phyloP scores from a whole-genome alignment of 2,797 vertebrate genomes.

The Xenops minutus region DNA sequence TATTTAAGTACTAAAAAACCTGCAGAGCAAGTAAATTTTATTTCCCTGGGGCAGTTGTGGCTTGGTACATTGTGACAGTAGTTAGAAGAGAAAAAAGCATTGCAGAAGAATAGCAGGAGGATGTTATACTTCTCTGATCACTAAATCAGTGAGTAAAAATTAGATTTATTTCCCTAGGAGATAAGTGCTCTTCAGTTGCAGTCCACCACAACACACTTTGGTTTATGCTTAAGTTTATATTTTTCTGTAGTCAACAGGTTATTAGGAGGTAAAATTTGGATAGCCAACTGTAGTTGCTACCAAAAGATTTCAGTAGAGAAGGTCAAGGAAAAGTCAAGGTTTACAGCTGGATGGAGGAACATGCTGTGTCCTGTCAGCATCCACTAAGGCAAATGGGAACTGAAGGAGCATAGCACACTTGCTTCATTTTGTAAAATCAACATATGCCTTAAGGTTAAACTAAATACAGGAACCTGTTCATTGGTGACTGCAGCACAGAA shows the following conservation, averaged over 20 bases:
- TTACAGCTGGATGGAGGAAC: constrained; percentile 12
- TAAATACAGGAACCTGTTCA: constrained; percentile 25
- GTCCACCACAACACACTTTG: neutral
- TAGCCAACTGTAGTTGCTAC: neutral
- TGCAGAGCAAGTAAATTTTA: constrained; percentile 15
- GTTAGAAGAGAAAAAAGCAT: constrained; percentile 32
- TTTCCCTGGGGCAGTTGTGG: neutral
- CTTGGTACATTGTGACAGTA: neutral
- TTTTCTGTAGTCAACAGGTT: neutral
- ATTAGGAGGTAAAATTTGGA: neutral
- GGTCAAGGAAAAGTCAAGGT: constrained; percentile 15
- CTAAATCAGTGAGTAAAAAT: constrained; percentile 10
- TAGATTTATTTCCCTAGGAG: neutral
- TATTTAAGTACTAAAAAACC: neutral
- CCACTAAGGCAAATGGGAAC: neutral
- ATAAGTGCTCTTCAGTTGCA: neutral
- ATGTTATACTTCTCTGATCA: neutral
- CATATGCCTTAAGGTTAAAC: constrained; percentile 43
- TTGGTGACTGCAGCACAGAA: neutral
- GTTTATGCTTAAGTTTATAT: neutral
- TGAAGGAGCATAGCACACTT: constrained; percentile 10
- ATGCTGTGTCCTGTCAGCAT: neutral
- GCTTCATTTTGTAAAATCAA: constrained; percentile 53
- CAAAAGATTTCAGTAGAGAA: neutral
- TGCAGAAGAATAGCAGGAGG: neutral